Conservation (phyloP, 2,888 invertebrate genomes). For the Allygus modestus region DNA sequence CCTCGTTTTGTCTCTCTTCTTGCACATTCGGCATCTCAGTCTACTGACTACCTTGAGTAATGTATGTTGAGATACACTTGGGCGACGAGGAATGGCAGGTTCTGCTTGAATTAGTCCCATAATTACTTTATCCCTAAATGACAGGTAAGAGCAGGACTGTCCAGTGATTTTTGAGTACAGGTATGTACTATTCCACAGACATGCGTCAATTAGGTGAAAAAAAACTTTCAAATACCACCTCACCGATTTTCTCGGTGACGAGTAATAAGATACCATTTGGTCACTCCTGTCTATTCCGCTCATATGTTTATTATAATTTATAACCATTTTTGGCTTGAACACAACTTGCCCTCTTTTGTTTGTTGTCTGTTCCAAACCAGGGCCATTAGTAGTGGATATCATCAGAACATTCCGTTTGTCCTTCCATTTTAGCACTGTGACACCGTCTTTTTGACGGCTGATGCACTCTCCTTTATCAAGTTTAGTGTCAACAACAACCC, state of each 20-base stretch:
- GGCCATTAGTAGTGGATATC: constrained; percentile 59
- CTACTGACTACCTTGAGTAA: neutral
- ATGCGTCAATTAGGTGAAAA: constrained; percentile 16
- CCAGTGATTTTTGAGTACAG: neutral
- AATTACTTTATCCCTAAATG: constrained; percentile 1
- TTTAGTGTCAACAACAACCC: neutral
- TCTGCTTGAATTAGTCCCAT: neutral
- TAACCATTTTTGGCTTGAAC: constrained; percentile 35
- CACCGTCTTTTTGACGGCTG: neutral
- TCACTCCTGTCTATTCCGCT: constrained; percentile 49
- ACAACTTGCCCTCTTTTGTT: neutral
- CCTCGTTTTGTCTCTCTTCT: neutral
- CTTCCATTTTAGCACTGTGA: constrained; percentile 52
- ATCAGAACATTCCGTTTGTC: constrained; percentile 50
- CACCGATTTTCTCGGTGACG: constrained; percentile 12
- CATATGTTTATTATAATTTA: constrained; percentile 41
- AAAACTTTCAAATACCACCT: constrained; percentile 43
- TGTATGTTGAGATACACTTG: neutral
- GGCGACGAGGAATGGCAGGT: neutral
- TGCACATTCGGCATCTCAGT: neutral
- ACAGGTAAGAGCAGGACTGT: neutral
- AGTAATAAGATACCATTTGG: constrained; percentile 22
- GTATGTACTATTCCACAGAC: constrained; percentile 1
- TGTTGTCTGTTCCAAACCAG: constrained; percentile 19
- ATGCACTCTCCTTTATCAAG: neutral